Evolutionary conservation across 2,113 vertebrate species (phyloP), one percentile per base, ranked within the genome.

Genomic region (Cryptotis parvus): DNA sequence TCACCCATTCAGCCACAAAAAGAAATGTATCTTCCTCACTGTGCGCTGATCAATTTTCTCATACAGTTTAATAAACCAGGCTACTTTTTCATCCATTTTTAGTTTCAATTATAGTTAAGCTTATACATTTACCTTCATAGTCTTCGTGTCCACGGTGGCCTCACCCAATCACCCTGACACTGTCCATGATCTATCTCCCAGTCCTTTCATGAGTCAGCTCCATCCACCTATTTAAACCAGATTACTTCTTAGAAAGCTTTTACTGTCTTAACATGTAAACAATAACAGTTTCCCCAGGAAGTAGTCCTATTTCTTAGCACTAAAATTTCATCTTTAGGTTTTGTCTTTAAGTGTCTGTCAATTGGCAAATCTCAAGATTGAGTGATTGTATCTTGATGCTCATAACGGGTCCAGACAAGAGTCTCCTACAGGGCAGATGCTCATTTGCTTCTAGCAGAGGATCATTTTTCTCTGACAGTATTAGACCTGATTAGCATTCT

Each of bases 41-140:
- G 2, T 37, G n/a, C 11, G 58, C 15, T 20, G 41, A 68, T 89
- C 12, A 20, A 9, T 18, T 77, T 84, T 52, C 29, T 87, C 33
- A 70, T 77, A n/a, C 27, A 31, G 1, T 89, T 84, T 83, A 69
- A 80, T 4, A 72, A 91, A 89, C 22, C 52, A 76, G 72, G 52
- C 7, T 70, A 39, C 43, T 24, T 83, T 31, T 65, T 16, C 18
- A 58, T 58, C 16, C 24, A 6, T 58, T 22, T 58, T 2, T 58
- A 6, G 20, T 58, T 24, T 24, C 15, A 58, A 58, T 22, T 18
- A 58, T 24, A 22, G 55, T 58, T 58, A 58, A 58, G 45, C 45
- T 58, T 58, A 58, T 58, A 20, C 16, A 18, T 58, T 58, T 22
- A 58, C 20, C 20, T 58, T 58, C 55, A 58, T 58, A 20, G 18